These are phyloP conservation scores for Pantherophis guttatus DNA, from an alignment of 2,113 vertebrate genomes.

Conservation along the genomic window DNA sequence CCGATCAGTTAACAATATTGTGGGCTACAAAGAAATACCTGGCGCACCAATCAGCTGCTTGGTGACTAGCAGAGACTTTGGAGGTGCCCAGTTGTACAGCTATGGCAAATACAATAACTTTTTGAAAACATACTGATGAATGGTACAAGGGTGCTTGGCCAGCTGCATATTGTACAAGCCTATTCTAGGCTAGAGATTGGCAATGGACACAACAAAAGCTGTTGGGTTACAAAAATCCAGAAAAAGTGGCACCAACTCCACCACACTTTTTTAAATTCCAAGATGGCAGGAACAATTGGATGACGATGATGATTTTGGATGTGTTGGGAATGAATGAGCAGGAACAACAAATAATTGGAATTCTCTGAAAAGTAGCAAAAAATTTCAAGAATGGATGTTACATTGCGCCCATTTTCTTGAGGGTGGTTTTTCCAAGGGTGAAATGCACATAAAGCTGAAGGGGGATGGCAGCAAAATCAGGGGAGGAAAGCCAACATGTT, in stretches of 20 bases:
- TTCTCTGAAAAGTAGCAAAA: neutral
- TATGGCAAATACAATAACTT: neutral
- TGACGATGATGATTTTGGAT: neutral
- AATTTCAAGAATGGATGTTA: neutral
- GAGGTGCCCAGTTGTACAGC: neutral
- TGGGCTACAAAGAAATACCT: neutral
- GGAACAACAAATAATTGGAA: neutral
- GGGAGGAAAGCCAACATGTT: neutral
- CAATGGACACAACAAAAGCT: neutral
- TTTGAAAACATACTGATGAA: neutral
- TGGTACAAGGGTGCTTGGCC: neutral
- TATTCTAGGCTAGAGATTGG: neutral
- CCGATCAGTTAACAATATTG: neutral
- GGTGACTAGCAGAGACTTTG: neutral
- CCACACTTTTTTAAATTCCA: neutral
- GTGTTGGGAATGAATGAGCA: neutral
- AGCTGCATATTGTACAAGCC: neutral
- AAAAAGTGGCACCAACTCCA: neutral
- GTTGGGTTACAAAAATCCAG: neutral
- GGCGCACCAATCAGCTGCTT: neutral
- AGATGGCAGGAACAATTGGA: neutral
- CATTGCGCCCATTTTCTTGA: neutral
- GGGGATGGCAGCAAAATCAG: neutral
- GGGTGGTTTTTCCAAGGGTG: neutral
- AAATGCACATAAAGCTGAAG: neutral